Base-by-base conservation (phyloP, 2,797 vertebrate genomes). In the Orestias chungarensis region DNA sequence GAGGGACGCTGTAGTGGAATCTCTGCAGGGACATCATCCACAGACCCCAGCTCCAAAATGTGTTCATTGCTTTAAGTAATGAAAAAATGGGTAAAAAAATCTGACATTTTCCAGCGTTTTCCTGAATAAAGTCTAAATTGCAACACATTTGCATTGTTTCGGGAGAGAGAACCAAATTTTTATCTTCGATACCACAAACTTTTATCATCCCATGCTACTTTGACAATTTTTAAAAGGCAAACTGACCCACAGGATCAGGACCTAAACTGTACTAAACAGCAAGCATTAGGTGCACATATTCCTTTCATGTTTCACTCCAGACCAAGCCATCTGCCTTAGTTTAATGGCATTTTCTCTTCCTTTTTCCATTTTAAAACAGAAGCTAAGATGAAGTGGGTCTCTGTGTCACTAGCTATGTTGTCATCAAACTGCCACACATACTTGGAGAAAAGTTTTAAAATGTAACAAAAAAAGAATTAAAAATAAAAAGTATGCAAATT, bases 61-160 rank as follows among this genome's bases (percentile, higher is more conserved):
- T 75, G 76, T 79, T 86, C 72, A 71, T 68, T 73, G 71, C 87
- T 89, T 83, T 43, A 62, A 76, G 44, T 44, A 79, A 80, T 72
- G 78, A 3, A 40, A 40, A 14, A 6, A 42, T 29, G 27, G 10
- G n/a, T 6, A 23, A 6, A 14, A 38, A 61, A 38, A 11, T n/a
- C 20, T 25, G 35, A 62, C 10, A 9, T 57, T 12, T 27, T 52
- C 10, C n/a, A 12, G 9, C 44, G 4, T 46, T 46, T 46, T 54
- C 20, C 50, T 27, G 12, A n/a, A 54, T 12, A 27, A 54, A 29
- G 25, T 27, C 27, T 25, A 15, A 29, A 54, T 54, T 27, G 17
- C 5, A 0, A 54, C 25, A 12, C 50, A 54, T 54, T 54, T 54
- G 9, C 49, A n/a, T 49, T 49, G 18, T 9, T 49, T 49, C 2